Evolutionary conservation across 2,797 vertebrate genomes (phyloP).

Genomic region (Atherinosoma microstoma): DNA sequence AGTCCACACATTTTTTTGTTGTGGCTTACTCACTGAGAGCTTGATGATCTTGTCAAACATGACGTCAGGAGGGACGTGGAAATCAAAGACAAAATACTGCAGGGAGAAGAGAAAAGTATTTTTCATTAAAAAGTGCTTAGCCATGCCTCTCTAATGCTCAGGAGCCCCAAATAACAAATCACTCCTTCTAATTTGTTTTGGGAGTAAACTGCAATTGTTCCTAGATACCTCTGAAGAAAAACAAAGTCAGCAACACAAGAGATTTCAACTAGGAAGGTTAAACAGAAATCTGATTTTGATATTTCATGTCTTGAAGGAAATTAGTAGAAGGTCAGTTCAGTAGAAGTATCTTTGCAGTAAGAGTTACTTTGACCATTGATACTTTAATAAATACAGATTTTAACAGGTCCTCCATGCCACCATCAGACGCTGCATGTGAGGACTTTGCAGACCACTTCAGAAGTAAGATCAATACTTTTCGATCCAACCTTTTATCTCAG

Average conservation of each 20-base stretch:
- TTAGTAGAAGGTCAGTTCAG: too few species aligned
- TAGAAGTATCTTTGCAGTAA: too few species aligned
- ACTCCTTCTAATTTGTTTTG: neutral
- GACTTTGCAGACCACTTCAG: too few species aligned
- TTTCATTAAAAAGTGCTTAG: slow-evolving; percentile 10
- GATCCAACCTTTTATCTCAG: too few species aligned
- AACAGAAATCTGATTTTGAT: neutral
- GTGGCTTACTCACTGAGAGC: slow-evolving; percentile 89
- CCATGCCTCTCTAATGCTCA: neutral
- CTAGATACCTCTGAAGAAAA: neutral
- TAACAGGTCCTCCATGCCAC: too few species aligned
- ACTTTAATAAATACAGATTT: too few species aligned
- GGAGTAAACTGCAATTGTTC: slow-evolving; percentile 2
- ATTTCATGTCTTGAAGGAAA: too few species aligned
- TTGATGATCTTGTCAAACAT: slow-evolving; percentile 99
- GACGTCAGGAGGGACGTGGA: slow-evolving; percentile 93
- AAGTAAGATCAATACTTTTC: too few species aligned
- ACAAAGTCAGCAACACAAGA: neutral
- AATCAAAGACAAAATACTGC: slow-evolving; percentile 98
- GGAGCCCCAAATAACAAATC: neutral
- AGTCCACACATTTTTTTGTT: neutral
- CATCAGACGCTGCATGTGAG: too few species aligned
- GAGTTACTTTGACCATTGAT: too few species aligned
- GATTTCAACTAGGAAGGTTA: neutral
- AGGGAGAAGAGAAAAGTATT: slow-evolving; percentile 39